Base-by-base conservation (phyloP, 2,888 invertebrate species). In the Lepidochitona cinerea region DNA sequence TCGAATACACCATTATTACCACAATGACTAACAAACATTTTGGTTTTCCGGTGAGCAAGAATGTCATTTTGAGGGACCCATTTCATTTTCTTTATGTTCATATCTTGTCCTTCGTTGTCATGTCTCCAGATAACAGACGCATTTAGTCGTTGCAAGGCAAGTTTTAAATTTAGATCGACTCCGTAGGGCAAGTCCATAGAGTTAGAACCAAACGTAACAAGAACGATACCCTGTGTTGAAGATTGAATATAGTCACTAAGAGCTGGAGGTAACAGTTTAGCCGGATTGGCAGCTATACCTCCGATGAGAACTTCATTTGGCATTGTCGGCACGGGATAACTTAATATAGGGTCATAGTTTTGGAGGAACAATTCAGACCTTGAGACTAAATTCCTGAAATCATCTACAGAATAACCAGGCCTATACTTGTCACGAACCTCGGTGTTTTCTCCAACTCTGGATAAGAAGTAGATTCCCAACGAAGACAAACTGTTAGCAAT, bases 31-130 rank as follows among this genome's bases (percentile, higher is more conserved):
- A 85, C 75, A 66, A 85, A 84, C 9, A 83, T 69, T 70, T 79
- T 80, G 6, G 74, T 73, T 32, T 79, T 81, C 7, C 36, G 69
- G 64, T 85, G 82, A n/a, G 73, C 82, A 9, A 84, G 79, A 1
- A 85, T 64, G 37, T 82, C 81, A 36, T 81, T 79, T 66, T 85
- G 82, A 6, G 84, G 84, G 23, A 84, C 33, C 84, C 84, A 84
- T 14, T 70, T 49, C 9, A 71, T 49, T 4, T 67, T 26, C n/a
- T 74, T 35, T 1, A 81, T 71, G 41, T 80, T 76, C 0, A 7
- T 59, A 9, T 65, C 65, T 23, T 76, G 23, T 53, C 2, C 29
- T 14, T 23, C 5, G 1, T 54, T 33, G 12, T 26, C 41, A 36
- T 41, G 18, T 18, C n/a, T 29, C 54, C 54, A 70, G 23, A 54